phyloP scores from a whole-genome alignment of 2,888 invertebrate species.

The Temnothorax rugatulus region DNA sequence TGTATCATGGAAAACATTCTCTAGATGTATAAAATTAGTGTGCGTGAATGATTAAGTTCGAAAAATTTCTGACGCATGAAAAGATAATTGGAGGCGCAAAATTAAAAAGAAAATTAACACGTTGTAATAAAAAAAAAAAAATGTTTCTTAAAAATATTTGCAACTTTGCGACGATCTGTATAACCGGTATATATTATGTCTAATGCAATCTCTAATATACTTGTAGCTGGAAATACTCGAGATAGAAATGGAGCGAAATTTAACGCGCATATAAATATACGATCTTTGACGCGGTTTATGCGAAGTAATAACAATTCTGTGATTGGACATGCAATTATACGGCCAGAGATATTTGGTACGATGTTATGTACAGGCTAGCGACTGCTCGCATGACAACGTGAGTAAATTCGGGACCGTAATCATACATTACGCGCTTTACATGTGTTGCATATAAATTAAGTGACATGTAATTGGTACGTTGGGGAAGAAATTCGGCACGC shows the following conservation, averaged over 20 bases:
- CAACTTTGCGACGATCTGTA: background rate
- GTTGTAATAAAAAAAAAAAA: background rate
- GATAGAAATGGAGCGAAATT: slow-evolving; percentile 12
- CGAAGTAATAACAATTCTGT: slow-evolving; percentile 33
- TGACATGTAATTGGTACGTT: slow-evolving; percentile 33
- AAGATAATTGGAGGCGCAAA: background rate
- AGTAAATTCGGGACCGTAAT: slow-evolving; percentile 26
- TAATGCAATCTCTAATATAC: slow-evolving; percentile 3
- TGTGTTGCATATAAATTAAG: slow-evolving; percentile 42
- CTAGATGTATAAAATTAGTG: background rate
- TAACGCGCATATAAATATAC: slow-evolving; percentile 30
- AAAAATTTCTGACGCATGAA: background rate
- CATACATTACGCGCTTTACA: slow-evolving; percentile 32
- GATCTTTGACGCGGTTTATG: slow-evolving; percentile 6
- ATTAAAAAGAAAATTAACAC: background rate
- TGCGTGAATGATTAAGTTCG: background rate
- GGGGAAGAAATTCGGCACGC: slow-evolving; percentile 32
- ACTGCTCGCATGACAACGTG: slow-evolving; percentile 19
- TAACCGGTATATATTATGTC: background rate
- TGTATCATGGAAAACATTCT: background rate
- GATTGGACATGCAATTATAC: slow-evolving; percentile 49
- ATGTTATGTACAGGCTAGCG: slow-evolving; percentile 14
- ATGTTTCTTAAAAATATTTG: background rate
- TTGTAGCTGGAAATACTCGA: slow-evolving; percentile 6
- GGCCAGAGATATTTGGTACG: slow-evolving; percentile 25